These are phyloP conservation scores for Eriocheir sinensis DNA, from an alignment of 1,140 invertebrate genomes.

Conservation along the genomic window DNA sequence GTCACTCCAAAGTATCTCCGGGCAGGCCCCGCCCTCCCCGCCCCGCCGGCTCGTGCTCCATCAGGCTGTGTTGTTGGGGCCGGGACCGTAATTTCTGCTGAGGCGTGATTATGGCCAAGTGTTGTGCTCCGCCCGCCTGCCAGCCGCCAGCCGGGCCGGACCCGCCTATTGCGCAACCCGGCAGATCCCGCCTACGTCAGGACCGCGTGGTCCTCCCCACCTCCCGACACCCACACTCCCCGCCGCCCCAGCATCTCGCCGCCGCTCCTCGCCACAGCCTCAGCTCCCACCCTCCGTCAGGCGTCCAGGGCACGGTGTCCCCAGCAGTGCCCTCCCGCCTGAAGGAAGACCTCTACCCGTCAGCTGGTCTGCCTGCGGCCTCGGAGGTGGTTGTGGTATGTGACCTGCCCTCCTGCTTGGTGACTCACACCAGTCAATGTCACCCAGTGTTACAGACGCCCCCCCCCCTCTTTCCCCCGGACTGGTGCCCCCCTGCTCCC, in stretches of 20 bases:
- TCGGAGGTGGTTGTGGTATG: not conserved
- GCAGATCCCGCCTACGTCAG: slow-evolving; percentile 43
- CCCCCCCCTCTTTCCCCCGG: not conserved
- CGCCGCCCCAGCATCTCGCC: not conserved
- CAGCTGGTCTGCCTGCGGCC: not conserved
- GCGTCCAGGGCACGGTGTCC: not conserved
- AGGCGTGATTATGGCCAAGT: slow-evolving; percentile 39
- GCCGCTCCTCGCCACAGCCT: not conserved
- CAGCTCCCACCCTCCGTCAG: not conserved
- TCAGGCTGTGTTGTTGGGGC: not conserved
- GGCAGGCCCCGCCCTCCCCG: slow-evolving; percentile 13
- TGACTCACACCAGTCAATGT: slow-evolving; percentile 44
- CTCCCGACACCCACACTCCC: slow-evolving; percentile 41
- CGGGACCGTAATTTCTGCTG: slow-evolving; percentile 17
- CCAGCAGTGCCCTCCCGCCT: not conserved
- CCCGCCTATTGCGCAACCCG: slow-evolving; percentile 51
- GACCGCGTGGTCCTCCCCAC: not conserved
- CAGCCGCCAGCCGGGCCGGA: slow-evolving; percentile 45
- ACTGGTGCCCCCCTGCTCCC: not conserved
- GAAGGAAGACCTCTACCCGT: not conserved
- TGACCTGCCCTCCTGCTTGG: slow-evolving; percentile 39
- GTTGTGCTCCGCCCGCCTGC: slow-evolving; percentile 37
- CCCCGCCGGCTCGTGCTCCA: not conserved
- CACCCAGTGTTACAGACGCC: slow-evolving; percentile 20
- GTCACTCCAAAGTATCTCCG: not conserved